Conservation (phyloP, 2,888 invertebrate genomes). For the Drosophila kambysellisi region DNA sequence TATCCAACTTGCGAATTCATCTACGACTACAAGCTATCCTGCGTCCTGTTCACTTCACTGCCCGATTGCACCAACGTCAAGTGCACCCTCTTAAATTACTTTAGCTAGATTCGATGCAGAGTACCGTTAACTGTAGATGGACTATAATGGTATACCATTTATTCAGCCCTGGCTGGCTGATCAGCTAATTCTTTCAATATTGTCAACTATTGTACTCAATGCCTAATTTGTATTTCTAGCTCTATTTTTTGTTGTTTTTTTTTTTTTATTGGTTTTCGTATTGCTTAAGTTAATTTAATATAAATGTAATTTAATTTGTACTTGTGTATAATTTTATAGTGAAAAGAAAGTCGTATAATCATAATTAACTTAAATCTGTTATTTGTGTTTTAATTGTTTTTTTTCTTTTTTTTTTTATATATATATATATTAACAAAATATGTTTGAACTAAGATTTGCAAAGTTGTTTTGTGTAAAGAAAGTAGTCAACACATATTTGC, state of each 20-base stretch:
- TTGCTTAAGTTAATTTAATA: conserved; percentile 34
- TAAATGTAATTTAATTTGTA: conserved; percentile 27
- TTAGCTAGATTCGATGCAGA: conserved; percentile 62
- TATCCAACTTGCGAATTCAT: conserved; percentile 84
- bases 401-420: neutral
- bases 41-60: conserved; percentile 85
- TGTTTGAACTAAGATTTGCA: neutral
- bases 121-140: conserved; percentile 5
- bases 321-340: conserved; percentile 38
- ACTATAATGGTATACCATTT: conserved; percentile 1
- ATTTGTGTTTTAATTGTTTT: neutral
- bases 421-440: neutral
- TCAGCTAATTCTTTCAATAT: conserved; percentile 4
- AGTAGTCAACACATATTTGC: neutral
- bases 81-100: conserved; percentile 83
- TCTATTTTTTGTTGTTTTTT: conserved; percentile 20
- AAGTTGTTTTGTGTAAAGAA: neutral
- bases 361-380: neutral
- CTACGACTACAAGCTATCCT: conserved; percentile 84
- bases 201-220: conserved; percentile 37
- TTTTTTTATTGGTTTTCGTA: conserved; percentile 3
- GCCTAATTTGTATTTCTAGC: conserved; percentile 27
- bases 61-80: conserved; percentile 84
- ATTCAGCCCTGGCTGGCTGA: conserved; percentile 11
- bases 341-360: conserved; percentile 13